Evolutionary conservation across 2,888 invertebrate species (phyloP), one percentile per base, ranked within the genome.

Genomic region (Metopia argyrocephala): DNA sequence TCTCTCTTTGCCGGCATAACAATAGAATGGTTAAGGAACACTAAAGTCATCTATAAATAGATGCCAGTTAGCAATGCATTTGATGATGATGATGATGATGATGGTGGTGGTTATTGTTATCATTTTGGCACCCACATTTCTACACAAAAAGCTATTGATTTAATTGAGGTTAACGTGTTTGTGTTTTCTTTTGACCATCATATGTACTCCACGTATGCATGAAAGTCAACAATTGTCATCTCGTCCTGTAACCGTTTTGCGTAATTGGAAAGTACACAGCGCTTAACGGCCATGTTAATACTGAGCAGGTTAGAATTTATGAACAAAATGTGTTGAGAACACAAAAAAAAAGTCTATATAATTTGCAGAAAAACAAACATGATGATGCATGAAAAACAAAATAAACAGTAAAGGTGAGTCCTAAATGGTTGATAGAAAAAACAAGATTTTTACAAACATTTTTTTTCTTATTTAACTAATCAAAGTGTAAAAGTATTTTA

Each of bases 251-350:
- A 45, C n/a, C 68, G 3, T 50, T 45, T 56, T 69, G 68, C 28
- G 46, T 28, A 21, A 52, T 61, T 46, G n/a, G 27, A 54, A 70
- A 31, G n/a, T 52, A n/a, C 28, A 54, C 20, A 59, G 12, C 54
- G 20, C 9, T 31, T 6, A 20, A 2, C n/a, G n/a, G n/a, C n/a
- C n/a, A n/a, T n/a, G n/a, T n/a, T n/a, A n/a, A n/a, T n/a, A n/a
- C n/a, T n/a, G n/a, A n/a, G 31, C 5, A 23, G 64, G 23, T 87
- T 85, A 85, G 85, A 87, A 88, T 87, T 88, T 87, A 87, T 89
- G 86, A 84, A 84, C 28, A 64, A n/a, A 85, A 85, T 84, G 83
- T 84, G 85, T 87, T 88, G 87, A 88, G 85, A 52, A 27, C 84
- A 28, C 46, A 61, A 50, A 5, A 68, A 68, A 27, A n/a, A n/a